Evolutionary conservation across 2,113 vertebrate species (phyloP).

Genomic region (Microtus ochrogaster): DNA sequence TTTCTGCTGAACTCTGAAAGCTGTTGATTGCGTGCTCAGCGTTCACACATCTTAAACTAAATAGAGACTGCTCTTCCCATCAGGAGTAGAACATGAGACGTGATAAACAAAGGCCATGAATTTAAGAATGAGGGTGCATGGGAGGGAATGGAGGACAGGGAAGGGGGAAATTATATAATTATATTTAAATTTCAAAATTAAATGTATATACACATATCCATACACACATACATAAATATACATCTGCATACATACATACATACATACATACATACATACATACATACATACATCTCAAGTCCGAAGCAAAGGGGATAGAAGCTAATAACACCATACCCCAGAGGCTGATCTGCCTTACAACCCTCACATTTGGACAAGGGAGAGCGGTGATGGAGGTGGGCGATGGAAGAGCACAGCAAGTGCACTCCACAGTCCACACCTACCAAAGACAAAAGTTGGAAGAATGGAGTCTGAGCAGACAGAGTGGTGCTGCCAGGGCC

Average conservation of each 20-base stretch:
- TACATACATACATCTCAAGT: background rate
- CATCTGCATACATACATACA: too few species aligned
- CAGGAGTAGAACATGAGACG: background rate
- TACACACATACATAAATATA: background rate
- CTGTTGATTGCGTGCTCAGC: background rate
- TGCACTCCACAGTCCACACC: background rate
- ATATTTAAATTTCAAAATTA: background rate
- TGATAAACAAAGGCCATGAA: background rate
- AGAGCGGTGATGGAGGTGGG: background rate
- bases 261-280: too few species aligned
- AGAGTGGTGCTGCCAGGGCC: background rate
- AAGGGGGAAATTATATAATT: background rate
- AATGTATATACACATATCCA: background rate
- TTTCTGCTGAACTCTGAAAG: too few species aligned
- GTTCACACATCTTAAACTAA: background rate
- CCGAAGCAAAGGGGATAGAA: background rate
- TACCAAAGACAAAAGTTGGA: background rate
- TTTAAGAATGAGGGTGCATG: background rate
- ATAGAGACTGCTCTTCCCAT: background rate
- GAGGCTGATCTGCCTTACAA: background rate
- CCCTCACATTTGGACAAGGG: too few species aligned
- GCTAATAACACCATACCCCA: too few species aligned
- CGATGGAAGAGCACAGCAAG: accelerated
- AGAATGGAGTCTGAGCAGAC: background rate
- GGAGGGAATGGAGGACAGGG: background rate